Conservation (phyloP, 2,797 vertebrate genomes). For the Hydrophis major region DNA sequence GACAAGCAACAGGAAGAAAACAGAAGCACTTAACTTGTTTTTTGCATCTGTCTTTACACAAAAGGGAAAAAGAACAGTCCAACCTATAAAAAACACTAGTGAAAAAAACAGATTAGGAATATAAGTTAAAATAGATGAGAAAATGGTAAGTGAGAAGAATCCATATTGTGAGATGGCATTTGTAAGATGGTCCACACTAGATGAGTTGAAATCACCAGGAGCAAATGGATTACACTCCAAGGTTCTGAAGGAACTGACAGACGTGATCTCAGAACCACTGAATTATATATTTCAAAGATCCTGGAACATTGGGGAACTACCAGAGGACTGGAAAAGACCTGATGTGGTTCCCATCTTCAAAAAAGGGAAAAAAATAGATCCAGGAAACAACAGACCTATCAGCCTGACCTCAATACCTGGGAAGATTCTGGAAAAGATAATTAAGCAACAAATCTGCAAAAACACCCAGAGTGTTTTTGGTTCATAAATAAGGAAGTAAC, state of each 20-base stretch:
- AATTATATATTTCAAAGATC: not conserved
- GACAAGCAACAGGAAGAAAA: not conserved
- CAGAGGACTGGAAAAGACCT: not conserved
- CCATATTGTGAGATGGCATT: no score
- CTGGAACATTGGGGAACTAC: not conserved
- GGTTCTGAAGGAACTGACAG: not conserved
- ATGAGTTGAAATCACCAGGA: not conserved
- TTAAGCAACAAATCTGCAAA: not conserved
- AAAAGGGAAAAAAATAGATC: not conserved
- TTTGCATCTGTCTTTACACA: not conserved
- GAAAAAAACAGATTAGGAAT: not conserved
- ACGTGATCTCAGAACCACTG: not conserved
- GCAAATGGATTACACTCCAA: not conserved
- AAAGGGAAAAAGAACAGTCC: not conserved
- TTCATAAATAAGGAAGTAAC: not conserved
- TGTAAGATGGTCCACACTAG: not conserved
- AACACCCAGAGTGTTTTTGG: not conserved
- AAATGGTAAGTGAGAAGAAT: not conserved
- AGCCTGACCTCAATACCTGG: not conserved
- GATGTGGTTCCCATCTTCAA: not conserved
- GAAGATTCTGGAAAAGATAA: not conserved
- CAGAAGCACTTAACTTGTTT: not conserved
- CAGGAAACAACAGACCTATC: not conserved
- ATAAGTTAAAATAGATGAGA: not conserved
- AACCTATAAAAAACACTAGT: not conserved